Evolutionary conservation across 2,888 invertebrate species (phyloP), one percentile per base, ranked within the genome.

Genomic region (Oeneis ivallda): DNA sequence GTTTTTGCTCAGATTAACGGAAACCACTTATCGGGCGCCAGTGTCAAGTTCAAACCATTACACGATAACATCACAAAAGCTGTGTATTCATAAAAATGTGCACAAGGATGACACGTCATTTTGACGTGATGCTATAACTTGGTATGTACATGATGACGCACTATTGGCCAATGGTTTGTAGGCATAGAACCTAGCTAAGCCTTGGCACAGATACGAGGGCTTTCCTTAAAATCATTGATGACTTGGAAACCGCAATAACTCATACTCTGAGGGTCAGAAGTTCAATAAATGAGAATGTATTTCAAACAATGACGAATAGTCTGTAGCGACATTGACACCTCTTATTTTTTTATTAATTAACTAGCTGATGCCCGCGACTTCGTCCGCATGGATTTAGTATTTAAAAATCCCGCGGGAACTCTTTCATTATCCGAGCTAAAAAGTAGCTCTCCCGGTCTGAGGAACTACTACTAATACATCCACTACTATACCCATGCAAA

Each of bases 131-230:
- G 64, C 59, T 60, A 26, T 26, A 61, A 53, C 57, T 68, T 67
- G 41, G 26, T 26, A 57, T 26, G 26, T 26, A 53, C 59, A 56
- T 71, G 71, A 56, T 71, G 71, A 70, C 69, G 69, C 72, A 71
- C 64, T 39, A 17, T 63, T 64, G 45, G 15, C 15, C 58, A 47
- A 47, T 34, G 45, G 41, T 34, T 45, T 7, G 32, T 58, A 58
- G 56, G 19, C 19, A 13, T 19, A 19, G 19, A 1, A 11, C 60
- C 56, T 62, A 56, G 57, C 54, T 58, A n/a, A 58, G 54, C 50
- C 43, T 39, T 49, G 45, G 47, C 37, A 37, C 52, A 32, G 43
- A n/a, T 59, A 47, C 32, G 32, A 67, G 68, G 68, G 62, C 62
- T 65, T 68, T 66, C 65, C 54, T 63, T 54, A 50, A 54, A 26